phyloP scores from a whole-genome alignment of 2,797 vertebrate species.

The Neomorphus geoffroyi region DNA sequence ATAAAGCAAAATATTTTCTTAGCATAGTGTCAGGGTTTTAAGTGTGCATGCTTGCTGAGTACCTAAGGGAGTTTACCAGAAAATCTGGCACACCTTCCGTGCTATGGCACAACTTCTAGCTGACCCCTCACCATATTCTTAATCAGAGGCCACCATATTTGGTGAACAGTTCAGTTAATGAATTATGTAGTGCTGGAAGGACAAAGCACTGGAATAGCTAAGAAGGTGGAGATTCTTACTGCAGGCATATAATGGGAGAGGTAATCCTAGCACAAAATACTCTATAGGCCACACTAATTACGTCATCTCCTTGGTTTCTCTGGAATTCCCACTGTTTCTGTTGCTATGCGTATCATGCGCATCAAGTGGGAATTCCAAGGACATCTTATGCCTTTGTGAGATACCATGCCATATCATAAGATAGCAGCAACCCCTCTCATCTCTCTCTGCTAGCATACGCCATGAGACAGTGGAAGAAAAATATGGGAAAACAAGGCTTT shows the following conservation, averaged over 20 bases:
- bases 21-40: neutral
- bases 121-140: neutral
- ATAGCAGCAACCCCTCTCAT: neutral
- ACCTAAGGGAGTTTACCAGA: neutral
- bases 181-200: neutral
- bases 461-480: neutral
- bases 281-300: neutral
- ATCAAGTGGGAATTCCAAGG: neutral
- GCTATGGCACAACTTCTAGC: neutral
- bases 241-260: neutral
- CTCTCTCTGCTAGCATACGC: neutral
- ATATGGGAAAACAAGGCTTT: neutral
- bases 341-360: accelerated
- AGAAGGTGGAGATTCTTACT: neutral
- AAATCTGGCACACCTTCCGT: neutral
- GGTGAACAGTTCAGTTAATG: neutral
- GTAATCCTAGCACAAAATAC: neutral
- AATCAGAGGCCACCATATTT: neutral
- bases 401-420: neutral
- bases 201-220: neutral
- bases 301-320: neutral
- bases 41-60: accelerated
- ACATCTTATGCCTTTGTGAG: neutral
- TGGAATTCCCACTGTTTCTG: neutral
- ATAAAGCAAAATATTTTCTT: neutral